A percentile compares a stretch with the other conserved stretches of the same genome.
These are phyloP conservation scores for Ochropleura leucogaster DNA, from an alignment of 2,888 invertebrate species.

Conservation along the genomic window DNA sequence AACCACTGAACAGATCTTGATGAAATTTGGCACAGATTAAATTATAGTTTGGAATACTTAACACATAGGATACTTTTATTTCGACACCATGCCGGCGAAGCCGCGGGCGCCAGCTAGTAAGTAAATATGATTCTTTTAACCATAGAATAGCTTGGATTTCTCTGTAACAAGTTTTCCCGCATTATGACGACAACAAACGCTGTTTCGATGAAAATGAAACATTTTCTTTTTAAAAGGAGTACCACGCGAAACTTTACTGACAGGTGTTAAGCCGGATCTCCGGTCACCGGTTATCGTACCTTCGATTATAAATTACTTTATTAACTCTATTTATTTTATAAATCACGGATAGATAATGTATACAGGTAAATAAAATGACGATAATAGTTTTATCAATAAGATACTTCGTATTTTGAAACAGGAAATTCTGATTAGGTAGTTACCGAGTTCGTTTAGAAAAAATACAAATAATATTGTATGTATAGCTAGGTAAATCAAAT, in stretches of 20 bases:
- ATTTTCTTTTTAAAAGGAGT: neutral
- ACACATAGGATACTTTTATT: no score
- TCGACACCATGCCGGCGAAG: no score
- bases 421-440: neutral
- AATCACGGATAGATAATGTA: conserved; percentile 23
- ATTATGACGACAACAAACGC: neutral
- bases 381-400: conserved; percentile 15
- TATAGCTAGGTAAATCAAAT: neutral
- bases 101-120: no score
- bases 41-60: no score
- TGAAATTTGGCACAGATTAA: no score
- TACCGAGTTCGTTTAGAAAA: neutral
- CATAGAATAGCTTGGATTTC: no score
- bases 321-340: neutral
- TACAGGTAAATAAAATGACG: conserved; percentile 4
- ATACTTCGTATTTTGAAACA: neutral
- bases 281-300: conserved; percentile 15
- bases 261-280: conserved; percentile 18
- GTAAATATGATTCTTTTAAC: no score
- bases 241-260: conserved; percentile 2
- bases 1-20: no score
- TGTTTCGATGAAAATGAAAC: neutral
- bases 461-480: neutral
- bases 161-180: no score
- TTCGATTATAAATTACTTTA: neutral